Evolutionary conservation across 2,113 vertebrate genomes (phyloP).

Genomic region (Hippoglossus stenolepis): DNA sequence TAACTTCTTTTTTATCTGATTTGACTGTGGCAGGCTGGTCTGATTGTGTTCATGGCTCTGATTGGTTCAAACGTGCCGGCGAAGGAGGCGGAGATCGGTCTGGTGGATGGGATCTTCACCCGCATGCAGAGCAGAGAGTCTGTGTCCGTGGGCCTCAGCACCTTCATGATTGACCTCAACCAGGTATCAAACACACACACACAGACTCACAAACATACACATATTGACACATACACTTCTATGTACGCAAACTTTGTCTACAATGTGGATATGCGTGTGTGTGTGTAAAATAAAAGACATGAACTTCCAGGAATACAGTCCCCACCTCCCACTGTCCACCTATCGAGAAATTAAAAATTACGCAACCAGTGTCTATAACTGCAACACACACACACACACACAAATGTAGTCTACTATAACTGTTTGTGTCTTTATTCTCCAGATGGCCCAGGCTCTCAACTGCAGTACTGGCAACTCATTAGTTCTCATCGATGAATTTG

Average conservation of each 20-base stretch:
- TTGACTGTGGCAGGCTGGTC: constrained; percentile 84
- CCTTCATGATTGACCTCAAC: constrained; percentile 97
- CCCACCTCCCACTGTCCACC: neutral
- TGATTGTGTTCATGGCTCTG: constrained; percentile 97
- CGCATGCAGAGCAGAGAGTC: constrained; percentile 95
- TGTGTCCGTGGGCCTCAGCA: constrained; percentile 94
- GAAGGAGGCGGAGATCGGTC: constrained; percentile 91
- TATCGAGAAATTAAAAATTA: constrained; percentile 87
- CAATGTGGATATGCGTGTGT: constrained; percentile 66
- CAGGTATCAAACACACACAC: constrained; percentile 79
- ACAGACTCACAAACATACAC: too few species aligned
- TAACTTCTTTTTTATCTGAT: neutral
- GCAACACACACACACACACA: constrained; percentile 7
- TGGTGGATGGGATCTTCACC: constrained; percentile 93
- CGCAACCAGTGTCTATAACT: constrained; percentile 84
- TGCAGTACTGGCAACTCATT: constrained; percentile 91
- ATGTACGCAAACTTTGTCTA: neutral
- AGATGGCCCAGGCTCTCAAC: constrained; percentile 93
- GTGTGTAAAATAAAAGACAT: constrained; percentile 23
- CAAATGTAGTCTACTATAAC: constrained; percentile 20
- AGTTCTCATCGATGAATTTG: constrained; percentile 97
- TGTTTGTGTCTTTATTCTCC: constrained; percentile 48
- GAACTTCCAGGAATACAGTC: neutral
- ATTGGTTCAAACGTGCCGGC: constrained; percentile 95
- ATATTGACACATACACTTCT: neutral